phyloP scores from a whole-genome alignment of 2,888 invertebrate genomes.

The Heliconius erato region DNA sequence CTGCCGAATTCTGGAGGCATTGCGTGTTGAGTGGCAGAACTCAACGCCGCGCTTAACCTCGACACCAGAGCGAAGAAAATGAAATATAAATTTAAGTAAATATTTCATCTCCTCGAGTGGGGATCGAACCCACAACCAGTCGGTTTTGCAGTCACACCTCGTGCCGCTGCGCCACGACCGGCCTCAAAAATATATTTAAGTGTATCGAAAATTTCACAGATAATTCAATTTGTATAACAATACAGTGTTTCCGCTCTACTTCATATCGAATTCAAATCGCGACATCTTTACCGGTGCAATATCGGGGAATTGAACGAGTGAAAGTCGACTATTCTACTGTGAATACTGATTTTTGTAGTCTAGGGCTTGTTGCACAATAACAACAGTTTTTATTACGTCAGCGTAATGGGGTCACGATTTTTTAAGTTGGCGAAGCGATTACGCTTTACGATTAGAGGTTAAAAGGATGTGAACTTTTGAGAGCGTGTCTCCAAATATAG shows the following conservation, averaged over 20 bases:
- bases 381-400: constrained; percentile 44
- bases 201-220: constrained; percentile 20
- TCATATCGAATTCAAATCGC: constrained; percentile 67
- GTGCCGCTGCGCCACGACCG: too few relatives aligned
- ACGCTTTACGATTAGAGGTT: neutral
- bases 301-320: constrained; percentile 66
- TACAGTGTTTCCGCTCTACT: constrained; percentile 63
- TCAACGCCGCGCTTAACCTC: neutral
- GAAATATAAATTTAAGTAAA: neutral
- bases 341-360: constrained; percentile 57
- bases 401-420: constrained; percentile 39
- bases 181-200: neutral
- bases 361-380: constrained; percentile 49
- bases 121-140: neutral
- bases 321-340: constrained; percentile 63
- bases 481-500: neutral
- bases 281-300: constrained; percentile 59
- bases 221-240: constrained; percentile 40
- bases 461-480: constrained; percentile 9
- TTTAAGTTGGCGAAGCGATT: neutral
- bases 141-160: too few relatives aligned
- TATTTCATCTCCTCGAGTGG: neutral
- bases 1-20: neutral
- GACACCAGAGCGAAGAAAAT: neutral
- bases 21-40: neutral